These are phyloP conservation scores for Scalopus aquaticus DNA, from an alignment of 2,113 vertebrate genomes.

Conservation along the genomic window DNA sequence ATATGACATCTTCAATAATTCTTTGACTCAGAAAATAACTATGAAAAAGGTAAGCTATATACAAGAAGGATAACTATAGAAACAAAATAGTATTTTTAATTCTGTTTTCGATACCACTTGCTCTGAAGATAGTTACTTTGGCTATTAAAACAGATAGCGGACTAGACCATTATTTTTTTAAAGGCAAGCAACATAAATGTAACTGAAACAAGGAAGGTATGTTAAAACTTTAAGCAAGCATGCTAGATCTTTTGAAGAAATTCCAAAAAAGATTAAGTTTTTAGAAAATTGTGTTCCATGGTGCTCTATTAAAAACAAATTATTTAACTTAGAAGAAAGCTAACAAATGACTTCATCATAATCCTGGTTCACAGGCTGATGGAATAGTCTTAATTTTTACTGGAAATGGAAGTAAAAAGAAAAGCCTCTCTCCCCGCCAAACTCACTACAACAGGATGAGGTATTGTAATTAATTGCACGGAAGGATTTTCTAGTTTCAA, in stretches of 20 bases:
- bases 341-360: constrained; percentile 32
- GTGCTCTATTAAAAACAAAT: background rate
- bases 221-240: constrained; percentile 31
- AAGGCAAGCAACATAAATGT: constrained; percentile 7
- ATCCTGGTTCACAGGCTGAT: background rate
- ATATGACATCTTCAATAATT: background rate
- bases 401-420: background rate
- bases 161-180: background rate
- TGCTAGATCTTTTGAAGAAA: constrained; percentile 18
- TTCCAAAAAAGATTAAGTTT: background rate
- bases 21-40: background rate
- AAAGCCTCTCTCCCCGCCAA: background rate
- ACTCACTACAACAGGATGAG: background rate
- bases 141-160: background rate
- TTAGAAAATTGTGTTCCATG: background rate
- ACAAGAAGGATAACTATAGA: too few relatives aligned
- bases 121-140: background rate
- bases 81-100: background rate
- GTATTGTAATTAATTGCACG: background rate
- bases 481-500: constrained; percentile 39
- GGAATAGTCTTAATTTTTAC: background rate
- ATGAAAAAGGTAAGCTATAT: too few relatives aligned
- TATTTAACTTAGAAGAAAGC: constrained; percentile 22
- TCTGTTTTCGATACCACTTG: background rate
- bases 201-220: background rate